phyloP scores from a whole-genome alignment of 2,888 invertebrate genomes.

The Hydrotaea diabolus region DNA sequence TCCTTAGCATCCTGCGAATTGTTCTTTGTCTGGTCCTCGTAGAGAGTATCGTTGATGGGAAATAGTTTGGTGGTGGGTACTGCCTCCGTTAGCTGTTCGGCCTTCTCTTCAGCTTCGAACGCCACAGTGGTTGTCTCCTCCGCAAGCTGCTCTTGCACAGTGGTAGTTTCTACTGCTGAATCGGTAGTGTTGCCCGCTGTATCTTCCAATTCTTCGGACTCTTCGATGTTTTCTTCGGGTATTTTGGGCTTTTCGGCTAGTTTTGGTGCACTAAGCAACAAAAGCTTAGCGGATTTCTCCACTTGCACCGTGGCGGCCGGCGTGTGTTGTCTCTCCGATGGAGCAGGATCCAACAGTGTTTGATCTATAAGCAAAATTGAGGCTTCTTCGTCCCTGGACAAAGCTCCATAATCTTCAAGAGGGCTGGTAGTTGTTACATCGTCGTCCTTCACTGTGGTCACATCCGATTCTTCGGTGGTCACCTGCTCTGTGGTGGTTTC shows the following conservation, averaged over 20 bases:
- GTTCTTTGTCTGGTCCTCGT: constrained; percentile 44
- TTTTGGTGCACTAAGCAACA: constrained; percentile 75
- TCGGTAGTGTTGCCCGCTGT: constrained; percentile 43
- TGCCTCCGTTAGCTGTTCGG: not conserved
- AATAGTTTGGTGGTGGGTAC: constrained; percentile 52
- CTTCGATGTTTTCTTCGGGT: constrained; percentile 72
- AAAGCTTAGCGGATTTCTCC: constrained; percentile 72
- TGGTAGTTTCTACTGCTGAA: constrained; percentile 62
- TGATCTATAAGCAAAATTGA: constrained; percentile 66
- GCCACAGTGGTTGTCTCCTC: not conserved
- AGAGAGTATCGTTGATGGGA: constrained; percentile 60
- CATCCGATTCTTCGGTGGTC: constrained; percentile 39
- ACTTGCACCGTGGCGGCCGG: not conserved
- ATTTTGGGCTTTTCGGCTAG: constrained; percentile 71
- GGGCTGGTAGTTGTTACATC: constrained; percentile 27
- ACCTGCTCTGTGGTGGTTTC: constrained; percentile 38
- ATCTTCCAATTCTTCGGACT: constrained; percentile 71
- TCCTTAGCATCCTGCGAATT: not conserved
- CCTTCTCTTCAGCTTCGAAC: not conserved
- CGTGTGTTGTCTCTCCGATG: constrained; percentile 43
- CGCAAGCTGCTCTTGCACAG: constrained; percentile 25
- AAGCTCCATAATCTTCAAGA: constrained; percentile 25
- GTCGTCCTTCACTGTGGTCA: constrained; percentile 51
- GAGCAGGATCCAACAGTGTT: constrained; percentile 69
- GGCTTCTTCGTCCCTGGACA: constrained; percentile 72